Evolutionary conservation across 2,797 vertebrate species (phyloP).

Genomic region (Intellagama lesueurii): DNA sequence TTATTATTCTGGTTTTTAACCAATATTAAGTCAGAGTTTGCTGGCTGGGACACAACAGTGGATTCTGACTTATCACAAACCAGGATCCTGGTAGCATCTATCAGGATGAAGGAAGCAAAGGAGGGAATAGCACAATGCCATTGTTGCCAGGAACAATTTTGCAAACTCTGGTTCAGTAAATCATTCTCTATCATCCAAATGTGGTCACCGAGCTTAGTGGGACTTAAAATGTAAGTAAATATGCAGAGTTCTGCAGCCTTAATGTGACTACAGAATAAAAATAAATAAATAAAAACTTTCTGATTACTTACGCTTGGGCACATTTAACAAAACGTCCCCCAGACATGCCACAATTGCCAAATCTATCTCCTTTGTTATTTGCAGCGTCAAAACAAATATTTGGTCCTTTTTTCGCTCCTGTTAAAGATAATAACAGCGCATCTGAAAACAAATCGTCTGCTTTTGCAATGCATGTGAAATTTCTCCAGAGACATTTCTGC

Average conservation of each 20-base stretch:
- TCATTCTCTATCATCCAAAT: neutral
- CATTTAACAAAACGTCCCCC: constrained; percentile 72
- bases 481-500: neutral
- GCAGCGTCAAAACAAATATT: constrained; percentile 81
- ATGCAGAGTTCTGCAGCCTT: neutral
- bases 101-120: neutral
- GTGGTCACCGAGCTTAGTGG: neutral
- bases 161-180: neutral
- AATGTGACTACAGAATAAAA: neutral
- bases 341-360: constrained; percentile 88
- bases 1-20: neutral
- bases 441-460: neutral
- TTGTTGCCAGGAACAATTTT: neutral
- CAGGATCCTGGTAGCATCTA: neutral
- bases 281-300: constrained; percentile 5
- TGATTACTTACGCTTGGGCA: constrained; percentile 79
- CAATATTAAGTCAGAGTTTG: neutral
- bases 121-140: neutral
- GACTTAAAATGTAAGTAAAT: neutral
- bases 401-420: constrained; percentile 84
- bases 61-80: neutral
- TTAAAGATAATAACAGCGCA: neutral
- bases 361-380: constrained; percentile 80
- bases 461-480: neutral
- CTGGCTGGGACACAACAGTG: neutral